Evolutionary conservation across 2,888 invertebrate genomes (phyloP), one percentile per base, ranked within the genome.

Genomic region (Drosophila mulleri): DNA sequence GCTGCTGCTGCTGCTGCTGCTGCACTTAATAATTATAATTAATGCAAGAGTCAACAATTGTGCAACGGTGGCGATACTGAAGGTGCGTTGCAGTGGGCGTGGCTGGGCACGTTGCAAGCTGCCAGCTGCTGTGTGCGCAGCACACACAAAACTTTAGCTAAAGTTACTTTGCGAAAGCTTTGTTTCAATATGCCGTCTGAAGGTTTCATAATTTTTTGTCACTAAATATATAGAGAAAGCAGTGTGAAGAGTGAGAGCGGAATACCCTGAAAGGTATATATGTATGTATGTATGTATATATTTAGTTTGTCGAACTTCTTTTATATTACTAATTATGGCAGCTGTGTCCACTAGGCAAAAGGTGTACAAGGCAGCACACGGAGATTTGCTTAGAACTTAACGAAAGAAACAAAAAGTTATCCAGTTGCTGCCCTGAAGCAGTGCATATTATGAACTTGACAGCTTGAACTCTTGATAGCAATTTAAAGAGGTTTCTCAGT

Each of bases 1-100:
- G 44, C 20, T n/a, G 45, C 45, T n/a, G 16, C 5, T 8, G 47
- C n/a, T 18, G n/a, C 23, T 16, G 47, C 29, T 29, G 29, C 50
- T 50, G 75, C 79, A 75, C 74, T 82, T 76, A 77, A 82, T 76
- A 84, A 84, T 79, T 82, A 79, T 84, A 79, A 82, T 82, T 84
- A 79, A 84, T 79, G 77, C 80, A 72, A 74, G 69, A 82, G 80
- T 76, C 69, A 84, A 84, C 84, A 84, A 82, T 66, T 73, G 73
- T 50, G 72, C 54, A 75, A 56, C 37, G 58, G 39, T 48, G 48
- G 56, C 56, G 44, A 44, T 57, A 63, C 67, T 48, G 57, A 78
- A 72, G 76, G 67, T 62, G 65, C 20, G 42, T 53, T 26, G 58
- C 23, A 41, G 32, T 9, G 35, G 45, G 56, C 16, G 26, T 41